Conservation (phyloP, 1,140 invertebrate species). For the Temnothorax nylanderi region DNA sequence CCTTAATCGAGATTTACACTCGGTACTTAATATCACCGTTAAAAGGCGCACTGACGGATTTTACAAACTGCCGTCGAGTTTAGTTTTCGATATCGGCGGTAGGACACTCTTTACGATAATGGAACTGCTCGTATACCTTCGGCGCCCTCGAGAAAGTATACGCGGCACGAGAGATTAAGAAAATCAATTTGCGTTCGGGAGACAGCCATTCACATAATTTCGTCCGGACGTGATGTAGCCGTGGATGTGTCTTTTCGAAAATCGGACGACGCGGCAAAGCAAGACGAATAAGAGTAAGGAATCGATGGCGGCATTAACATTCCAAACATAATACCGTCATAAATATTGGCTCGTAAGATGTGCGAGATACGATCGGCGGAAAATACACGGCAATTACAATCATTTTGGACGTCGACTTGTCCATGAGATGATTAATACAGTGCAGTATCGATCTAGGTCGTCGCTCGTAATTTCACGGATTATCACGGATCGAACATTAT, state of each 20-base stretch:
- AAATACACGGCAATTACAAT: conserved; percentile 79
- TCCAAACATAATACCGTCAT: conserved; percentile 75
- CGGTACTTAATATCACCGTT: conserved; percentile 36
- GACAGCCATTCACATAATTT: conserved; percentile 42
- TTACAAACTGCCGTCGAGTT: conserved; percentile 46
- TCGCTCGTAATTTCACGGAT: conserved; percentile 34
- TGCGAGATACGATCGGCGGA: conserved; percentile 75
- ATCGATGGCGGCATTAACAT: conserved; percentile 72
- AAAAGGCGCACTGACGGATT: conserved; percentile 53
- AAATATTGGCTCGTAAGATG: conserved; percentile 77
- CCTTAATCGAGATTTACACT: conserved; percentile 47
- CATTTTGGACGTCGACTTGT: conserved; percentile 60
- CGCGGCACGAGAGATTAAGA: conserved; percentile 37
- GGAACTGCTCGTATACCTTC: conserved; percentile 32
- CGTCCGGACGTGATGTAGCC: background rate
- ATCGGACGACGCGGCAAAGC: conserved; percentile 57
- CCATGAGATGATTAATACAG: conserved; percentile 46
- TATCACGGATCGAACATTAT: conserved; percentile 38
- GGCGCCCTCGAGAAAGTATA: conserved; percentile 21
- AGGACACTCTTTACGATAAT: conserved; percentile 50
- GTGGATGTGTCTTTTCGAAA: conserved; percentile 43
- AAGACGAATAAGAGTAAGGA: conserved; percentile 45
- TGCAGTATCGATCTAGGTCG: conserved; percentile 44
- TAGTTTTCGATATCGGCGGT: conserved; percentile 52
- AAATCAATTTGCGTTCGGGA: conserved; percentile 42